These are phyloP conservation scores for Agriopis aurantiaria DNA, from an alignment of 2,888 invertebrate species.

Conservation along the genomic window DNA sequence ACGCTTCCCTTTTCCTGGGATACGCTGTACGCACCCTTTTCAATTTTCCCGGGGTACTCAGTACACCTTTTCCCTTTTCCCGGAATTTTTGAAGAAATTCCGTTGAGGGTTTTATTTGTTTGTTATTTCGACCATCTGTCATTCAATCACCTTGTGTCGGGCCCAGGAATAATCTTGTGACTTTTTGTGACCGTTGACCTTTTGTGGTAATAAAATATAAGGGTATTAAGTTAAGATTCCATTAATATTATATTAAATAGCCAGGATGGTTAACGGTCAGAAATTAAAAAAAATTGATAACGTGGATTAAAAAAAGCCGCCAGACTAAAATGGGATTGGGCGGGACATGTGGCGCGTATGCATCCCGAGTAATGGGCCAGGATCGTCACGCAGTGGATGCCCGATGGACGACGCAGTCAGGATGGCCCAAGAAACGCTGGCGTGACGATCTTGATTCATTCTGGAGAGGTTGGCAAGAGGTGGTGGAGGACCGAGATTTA, in stretches of 20 bases:
- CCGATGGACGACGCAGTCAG: too few species aligned
- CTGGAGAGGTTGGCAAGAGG: too few species aligned
- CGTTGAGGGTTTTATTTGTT: slow-evolving; percentile 40
- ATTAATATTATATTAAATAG: slow-evolving; percentile 8
- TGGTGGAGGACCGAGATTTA: too few species aligned
- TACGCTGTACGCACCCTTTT: slow-evolving; percentile 38
- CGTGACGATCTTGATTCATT: too few species aligned
- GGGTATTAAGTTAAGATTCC: neutral
- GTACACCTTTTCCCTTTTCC: slow-evolving; percentile 7
- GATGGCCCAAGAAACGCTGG: too few species aligned
- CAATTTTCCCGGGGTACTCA: slow-evolving; percentile 33
- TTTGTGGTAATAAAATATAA: slow-evolving; percentile 6
- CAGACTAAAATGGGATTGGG: too few species aligned
- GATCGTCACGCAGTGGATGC: too few species aligned
- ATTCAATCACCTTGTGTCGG: slow-evolving; percentile 27
- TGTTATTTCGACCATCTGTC: slow-evolving; percentile 41
- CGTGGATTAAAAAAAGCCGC: too few species aligned
- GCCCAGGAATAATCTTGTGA: neutral
- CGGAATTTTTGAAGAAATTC: slow-evolving; percentile 8
- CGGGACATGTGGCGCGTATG: too few species aligned
- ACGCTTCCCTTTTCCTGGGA: slow-evolving; percentile 22
- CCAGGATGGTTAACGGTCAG: neutral
- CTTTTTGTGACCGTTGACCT: slow-evolving; percentile 16
- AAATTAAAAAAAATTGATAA: too few species aligned
- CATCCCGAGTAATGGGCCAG: too few species aligned